phyloP scores from a whole-genome alignment of 2,888 invertebrate species.

The Ischnus inquisitorius region DNA sequence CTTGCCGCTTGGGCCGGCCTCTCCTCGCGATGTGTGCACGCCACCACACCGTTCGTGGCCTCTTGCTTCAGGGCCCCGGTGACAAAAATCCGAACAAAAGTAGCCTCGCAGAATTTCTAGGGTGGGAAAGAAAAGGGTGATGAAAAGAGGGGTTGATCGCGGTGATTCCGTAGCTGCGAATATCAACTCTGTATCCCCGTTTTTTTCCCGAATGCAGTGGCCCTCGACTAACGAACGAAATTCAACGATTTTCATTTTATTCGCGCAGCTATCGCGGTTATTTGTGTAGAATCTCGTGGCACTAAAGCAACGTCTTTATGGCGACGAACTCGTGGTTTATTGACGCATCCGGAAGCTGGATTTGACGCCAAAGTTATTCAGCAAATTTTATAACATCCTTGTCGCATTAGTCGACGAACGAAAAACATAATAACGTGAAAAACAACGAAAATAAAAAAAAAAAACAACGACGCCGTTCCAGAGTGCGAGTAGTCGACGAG shows the following conservation, averaged over 20 bases:
- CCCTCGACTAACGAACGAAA: no score
- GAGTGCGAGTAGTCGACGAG: slow-evolving; percentile 1
- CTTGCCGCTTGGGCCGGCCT: not conserved
- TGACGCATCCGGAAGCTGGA: slow-evolving; percentile 49
- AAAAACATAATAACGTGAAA: not conserved
- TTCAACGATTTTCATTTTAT: not conserved
- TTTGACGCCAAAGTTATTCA: slow-evolving; percentile 46
- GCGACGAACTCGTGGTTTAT: slow-evolving; percentile 3
- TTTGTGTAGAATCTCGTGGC: slow-evolving; percentile 12
- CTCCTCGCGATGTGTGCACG: no score
- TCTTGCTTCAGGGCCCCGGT: slow-evolving; percentile 12
- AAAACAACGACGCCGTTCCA: not conserved
- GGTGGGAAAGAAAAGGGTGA: not conserved
- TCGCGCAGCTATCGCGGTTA: not conserved
- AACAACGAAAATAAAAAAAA: no score
- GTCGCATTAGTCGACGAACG: slow-evolving; percentile 47
- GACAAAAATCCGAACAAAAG: slow-evolving; percentile 40
- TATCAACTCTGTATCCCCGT: not conserved
- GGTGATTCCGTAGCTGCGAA: slow-evolving; percentile 30
- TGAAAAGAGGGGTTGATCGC: not conserved
- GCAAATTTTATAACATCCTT: slow-evolving; percentile 58
- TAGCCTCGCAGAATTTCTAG: slow-evolving; percentile 24
- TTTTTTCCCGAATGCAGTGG: no score
- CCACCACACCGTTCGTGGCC: slow-evolving; percentile 17
- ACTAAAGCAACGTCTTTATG: slow-evolving; percentile 46